Evolutionary conservation across 1,140 invertebrate genomes (phyloP).

Genomic region (Drosophila virilis): DNA sequence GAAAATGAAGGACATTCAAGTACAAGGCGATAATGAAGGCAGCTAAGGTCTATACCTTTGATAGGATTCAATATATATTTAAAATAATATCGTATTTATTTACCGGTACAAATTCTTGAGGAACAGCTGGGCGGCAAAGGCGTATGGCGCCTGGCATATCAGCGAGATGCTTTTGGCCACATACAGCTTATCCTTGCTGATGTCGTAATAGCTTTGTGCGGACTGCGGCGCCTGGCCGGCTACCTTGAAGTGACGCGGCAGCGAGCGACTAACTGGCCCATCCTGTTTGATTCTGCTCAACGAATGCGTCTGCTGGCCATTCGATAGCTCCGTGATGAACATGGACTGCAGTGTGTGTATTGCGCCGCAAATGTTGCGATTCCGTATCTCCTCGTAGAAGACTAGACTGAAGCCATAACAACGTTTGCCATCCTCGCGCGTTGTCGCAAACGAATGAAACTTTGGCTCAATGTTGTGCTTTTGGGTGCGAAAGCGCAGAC

Average conservation of each 20-base stretch:
- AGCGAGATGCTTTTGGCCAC: slow-evolving; percentile 98
- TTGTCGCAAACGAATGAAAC: slow-evolving; percentile 99
- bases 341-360: slow-evolving; percentile 97
- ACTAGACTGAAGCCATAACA: slow-evolving; percentile 97
- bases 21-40: not conserved
- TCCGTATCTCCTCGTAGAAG: slow-evolving; percentile 97
- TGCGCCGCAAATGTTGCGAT: slow-evolving; percentile 95
- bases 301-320: slow-evolving; percentile 88
- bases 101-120: slow-evolving; percentile 94
- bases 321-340: slow-evolving; percentile 95
- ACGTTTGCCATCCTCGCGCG: slow-evolving; percentile 96
- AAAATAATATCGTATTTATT: slow-evolving; percentile 54
- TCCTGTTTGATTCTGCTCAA: slow-evolving; percentile 87
- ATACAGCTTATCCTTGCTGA: slow-evolving; percentile 95
- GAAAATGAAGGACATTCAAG: not conserved
- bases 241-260: slow-evolving; percentile 95
- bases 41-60: too few species aligned
- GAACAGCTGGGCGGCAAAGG: slow-evolving; percentile 93
- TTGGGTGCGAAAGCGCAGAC: slow-evolving; percentile 96
- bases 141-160: slow-evolving; percentile 95
- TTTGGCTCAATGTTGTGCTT: slow-evolving; percentile 94
- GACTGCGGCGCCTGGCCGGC: slow-evolving; percentile 90
- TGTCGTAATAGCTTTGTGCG: slow-evolving; percentile 95
- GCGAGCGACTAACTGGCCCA: slow-evolving; percentile 88
- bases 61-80: too few species aligned